Evolutionary conservation across 2,888 invertebrate species (phyloP), one percentile per base, ranked within the genome.

Genomic region (Ernsta delagoae): DNA sequence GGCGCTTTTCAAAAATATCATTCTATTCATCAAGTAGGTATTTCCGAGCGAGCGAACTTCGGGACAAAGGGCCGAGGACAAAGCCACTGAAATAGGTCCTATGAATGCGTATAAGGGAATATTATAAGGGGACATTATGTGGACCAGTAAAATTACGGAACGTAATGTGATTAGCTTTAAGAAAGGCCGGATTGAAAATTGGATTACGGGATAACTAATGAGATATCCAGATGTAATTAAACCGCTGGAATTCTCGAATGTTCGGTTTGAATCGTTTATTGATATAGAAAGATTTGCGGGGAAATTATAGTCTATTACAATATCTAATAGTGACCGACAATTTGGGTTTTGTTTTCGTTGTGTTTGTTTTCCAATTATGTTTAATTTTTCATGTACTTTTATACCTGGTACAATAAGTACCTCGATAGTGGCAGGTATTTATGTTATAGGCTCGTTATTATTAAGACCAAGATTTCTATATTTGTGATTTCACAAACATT

Each of bases 1-100:
- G 60, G 59, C 50, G 59, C 34, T 53, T 66, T 66, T 66, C 54
- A 61, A 60, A 67, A 67, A 67, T 67, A 66, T 66, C 59, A 66
- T 66, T 53, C 53, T 59, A 53, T 60, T 60, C 54, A 50, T 31
- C 39, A 11, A 62, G 75, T 73, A 75, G 75, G 75, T 76, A 75
- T 78, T 79, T 79, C 73, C 77, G 72, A 74, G 72, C 73, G 75
- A 78, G 69, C 70, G 77, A 69, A 73, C 71, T 73, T 74, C 78
- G 79, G 74, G 77, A 80, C 77, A 78, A 81, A 81, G 72, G 70
- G n/a, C 34, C 59, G 59, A 76, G 79, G 74, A 77, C 77, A 81
- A 78, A 80, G 74, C 74, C 70, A 70, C 71, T 74, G 70, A 77
- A 78, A 78, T 74, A 75, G 75, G 65, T 76, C 74, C 71, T 70